A percentile compares a stretch with the other conserved stretches of the same genome.
Evolutionary conservation across 2,797 vertebrate genomes (phyloP).

Genomic region (Pyrocephalus nanus): DNA sequence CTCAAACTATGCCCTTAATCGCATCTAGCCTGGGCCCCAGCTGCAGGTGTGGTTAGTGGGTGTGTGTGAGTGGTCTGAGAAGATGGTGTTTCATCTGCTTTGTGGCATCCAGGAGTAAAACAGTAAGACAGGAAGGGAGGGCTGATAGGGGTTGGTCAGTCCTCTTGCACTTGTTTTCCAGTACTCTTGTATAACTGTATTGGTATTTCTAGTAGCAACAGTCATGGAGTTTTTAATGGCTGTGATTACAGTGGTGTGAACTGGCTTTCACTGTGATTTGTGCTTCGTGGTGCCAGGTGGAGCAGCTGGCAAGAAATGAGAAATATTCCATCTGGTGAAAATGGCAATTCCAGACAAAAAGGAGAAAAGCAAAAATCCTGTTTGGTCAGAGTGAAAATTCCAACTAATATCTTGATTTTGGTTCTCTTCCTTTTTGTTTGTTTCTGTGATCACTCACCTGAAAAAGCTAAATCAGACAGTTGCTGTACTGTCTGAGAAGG

Average conservation of each 20-base stretch:
- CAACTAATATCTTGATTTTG: not conserved
- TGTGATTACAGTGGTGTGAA: not conserved
- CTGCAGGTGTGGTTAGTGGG: not conserved
- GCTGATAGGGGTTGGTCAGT: not conserved
- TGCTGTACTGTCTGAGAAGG: not conserved
- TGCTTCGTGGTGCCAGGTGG: not conserved
- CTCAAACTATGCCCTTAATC: not conserved
- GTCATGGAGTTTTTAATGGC: not conserved
- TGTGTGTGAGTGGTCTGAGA: not conserved
- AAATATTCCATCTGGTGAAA: not conserved
- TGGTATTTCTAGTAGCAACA: not conserved
- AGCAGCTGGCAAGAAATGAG: not conserved
- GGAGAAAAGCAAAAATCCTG: not conserved
- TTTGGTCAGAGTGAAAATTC: not conserved
- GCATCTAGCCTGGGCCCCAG: not conserved
- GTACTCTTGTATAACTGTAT: not conserved
- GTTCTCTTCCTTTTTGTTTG: not conserved
- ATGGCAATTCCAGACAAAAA: not conserved
- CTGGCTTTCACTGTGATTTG: not conserved
- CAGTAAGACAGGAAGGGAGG: not conserved
- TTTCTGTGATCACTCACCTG: not conserved
- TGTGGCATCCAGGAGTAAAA: not conserved
- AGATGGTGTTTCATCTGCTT: not conserved
- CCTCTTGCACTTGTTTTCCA: not conserved
- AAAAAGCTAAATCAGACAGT: not conserved